A percentile compares a stretch with the other conserved stretches of the same genome.
Conservation (phyloP, 2,797 vertebrate genomes). For the Sebastes nivosus region DNA sequence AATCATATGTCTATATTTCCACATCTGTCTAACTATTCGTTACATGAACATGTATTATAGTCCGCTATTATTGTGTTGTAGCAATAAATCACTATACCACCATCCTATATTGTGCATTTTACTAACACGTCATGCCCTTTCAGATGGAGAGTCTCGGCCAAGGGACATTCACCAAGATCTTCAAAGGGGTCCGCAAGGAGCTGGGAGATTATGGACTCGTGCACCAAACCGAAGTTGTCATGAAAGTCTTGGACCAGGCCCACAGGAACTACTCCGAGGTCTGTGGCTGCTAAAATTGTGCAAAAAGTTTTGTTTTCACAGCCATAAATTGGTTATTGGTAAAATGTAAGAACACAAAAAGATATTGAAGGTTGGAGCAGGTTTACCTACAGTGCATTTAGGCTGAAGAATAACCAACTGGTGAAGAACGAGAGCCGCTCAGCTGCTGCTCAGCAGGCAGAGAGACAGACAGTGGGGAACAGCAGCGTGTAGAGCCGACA, state of each 20-base stretch:
- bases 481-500: no score
- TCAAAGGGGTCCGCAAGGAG: conserved; percentile 94
- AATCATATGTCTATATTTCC: background rate
- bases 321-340: background rate
- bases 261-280: conserved; percentile 96
- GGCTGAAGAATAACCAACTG: background rate
- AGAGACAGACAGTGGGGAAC: background rate
- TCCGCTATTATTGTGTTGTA: background rate
- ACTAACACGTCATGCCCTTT: background rate
- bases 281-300: background rate
- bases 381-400: background rate
- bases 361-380: background rate
- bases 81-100: background rate
- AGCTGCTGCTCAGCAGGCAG: background rate
- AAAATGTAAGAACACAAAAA: background rate
- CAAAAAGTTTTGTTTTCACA: background rate
- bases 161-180: conserved; percentile 97
- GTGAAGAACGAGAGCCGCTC: background rate
- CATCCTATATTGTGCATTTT: background rate
- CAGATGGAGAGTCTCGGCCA: conserved; percentile 95
- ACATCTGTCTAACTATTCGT: background rate
- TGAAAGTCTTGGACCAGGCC: conserved; percentile 93
- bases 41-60: background rate
- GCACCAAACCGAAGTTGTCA: conserved; percentile 93
- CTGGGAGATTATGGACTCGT: conserved; percentile 91